Evolutionary conservation across 2,888 invertebrate species (phyloP), one percentile per base, ranked within the genome.

Genomic region (Sarcophaga rosellei): DNA sequence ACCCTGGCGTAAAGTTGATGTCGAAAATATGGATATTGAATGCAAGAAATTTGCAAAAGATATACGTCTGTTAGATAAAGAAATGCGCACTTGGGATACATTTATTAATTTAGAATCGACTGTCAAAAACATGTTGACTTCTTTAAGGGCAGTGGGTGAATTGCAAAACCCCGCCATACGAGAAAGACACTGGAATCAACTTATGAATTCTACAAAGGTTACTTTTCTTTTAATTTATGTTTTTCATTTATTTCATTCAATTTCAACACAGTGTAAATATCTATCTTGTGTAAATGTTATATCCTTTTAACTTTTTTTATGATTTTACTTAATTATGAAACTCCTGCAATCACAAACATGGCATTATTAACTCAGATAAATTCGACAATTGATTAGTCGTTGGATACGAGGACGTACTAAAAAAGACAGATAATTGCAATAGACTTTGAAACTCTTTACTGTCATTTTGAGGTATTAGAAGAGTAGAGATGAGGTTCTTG

Each of bases 11-110:
- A 97, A 98, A 92, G 98, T 99, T 86, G 98, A 99, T 91, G 98
- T 99, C 62, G 99, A 99, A 94, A 98, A 98, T 91, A 99, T 99
- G 98, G 99, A 99, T 91, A 97, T 99, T 89, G 99, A 99, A 93
- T 99, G 99, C 93, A 99, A 99, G 92, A 98, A 98, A 92, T 99
- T 99, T 93, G 97, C 98, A 2, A 99, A 99, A 94, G 98, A 98
- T 93, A 97, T 98, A 81, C 94, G 97, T 91, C 95, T 97, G 76
- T 93, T 99, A 90, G 99, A 99, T 91, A 99, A 99, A 92, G 99
- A 99, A 94, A 98, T 99, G 97, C 95, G 98, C 90, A 94, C 94
- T 85, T 99, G 99, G 99, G 98, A 98, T 90, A 96, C 98, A 0
- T 99, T 98, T 91, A 94, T 95, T 0, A 97, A 96, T 73, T 94